Evolutionary conservation across 2,888 invertebrate genomes (phyloP), one percentile per base, ranked within the genome.

Genomic region (Ochropleura leucogaster): DNA sequence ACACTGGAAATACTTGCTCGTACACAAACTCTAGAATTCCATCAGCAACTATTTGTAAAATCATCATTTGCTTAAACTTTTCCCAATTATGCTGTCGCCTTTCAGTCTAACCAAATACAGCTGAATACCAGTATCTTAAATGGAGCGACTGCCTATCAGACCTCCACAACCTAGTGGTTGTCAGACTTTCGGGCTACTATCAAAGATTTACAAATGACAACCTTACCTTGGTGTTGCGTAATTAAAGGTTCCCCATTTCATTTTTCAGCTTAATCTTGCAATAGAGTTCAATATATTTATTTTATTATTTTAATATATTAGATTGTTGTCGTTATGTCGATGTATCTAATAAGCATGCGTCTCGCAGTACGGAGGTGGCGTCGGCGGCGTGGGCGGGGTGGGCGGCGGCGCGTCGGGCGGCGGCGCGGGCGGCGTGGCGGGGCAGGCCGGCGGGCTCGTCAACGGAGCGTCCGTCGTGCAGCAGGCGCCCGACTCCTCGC

Each of bases 401-500:
- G 88, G 90, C 73, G 89, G 85, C 55, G 82, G 74, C 62, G 72
- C 81, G 20, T 73, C 89, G 72, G 88, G 87, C 30, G 86, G 86
- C 60, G 93, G 90, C 69, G 92, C 89, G 74, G 90, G 88, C 80
- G 92, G 92, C 82, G 93, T 91, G 82, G 92, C 87, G 69, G 88
- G 87, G 46, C 91, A 89, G 78, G 93, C 88, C 76, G 93, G 90
- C 73, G 88, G 90, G 68, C 94, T 96, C 83, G 96, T 96, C 88
- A 96, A 96, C 92, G 96, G 96, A 72, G 95, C 95, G 92, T 90
- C 93, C 80, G 95, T 94, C 67, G 95, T 93, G 95, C 96, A 95
- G 93, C 89, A 93, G 96, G 95, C 96, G 93, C 96, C 94, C 10
- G 95, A 95, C 91, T 89, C 95, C 89, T 84, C 96, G 92, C 97